Evolutionary conservation across 2,113 vertebrate genomes (phyloP).

Genomic region (Hystrix brachyura): DNA sequence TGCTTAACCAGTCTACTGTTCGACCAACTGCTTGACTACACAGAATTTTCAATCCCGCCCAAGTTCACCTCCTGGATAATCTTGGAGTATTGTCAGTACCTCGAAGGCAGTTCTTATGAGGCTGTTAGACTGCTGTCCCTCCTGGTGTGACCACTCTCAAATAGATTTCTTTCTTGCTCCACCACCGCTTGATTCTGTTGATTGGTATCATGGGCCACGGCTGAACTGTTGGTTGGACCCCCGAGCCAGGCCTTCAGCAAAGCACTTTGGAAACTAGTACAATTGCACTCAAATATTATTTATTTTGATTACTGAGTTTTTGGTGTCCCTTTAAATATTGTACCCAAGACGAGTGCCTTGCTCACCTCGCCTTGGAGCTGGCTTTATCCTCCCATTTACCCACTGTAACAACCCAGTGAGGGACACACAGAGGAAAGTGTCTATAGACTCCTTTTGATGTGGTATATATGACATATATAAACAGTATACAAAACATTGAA

Average conservation of each 20-base stretch:
- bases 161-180: no score
- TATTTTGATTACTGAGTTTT: not conserved
- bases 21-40: not conserved
- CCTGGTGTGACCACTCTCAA: not conserved
- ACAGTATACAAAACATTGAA: not conserved
- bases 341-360: not conserved
- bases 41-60: no score
- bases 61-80: not conserved
- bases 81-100: not conserved
- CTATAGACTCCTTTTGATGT: not conserved
- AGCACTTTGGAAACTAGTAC: not conserved
- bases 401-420: not conserved
- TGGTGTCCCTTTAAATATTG: not conserved
- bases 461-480: not conserved
- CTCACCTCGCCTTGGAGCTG: not conserved
- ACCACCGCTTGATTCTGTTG: not conserved
- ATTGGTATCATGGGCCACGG: not conserved
- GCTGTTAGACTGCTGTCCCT: not conserved
- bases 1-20: not conserved
- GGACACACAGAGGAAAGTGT: not conserved
- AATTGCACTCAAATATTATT: not conserved
- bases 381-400: not conserved
- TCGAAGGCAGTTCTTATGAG: not conserved
- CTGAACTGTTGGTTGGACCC: not conserved
- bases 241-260: not conserved